phyloP scores from a whole-genome alignment of 2,888 invertebrate species.

The Myathropa florea region DNA sequence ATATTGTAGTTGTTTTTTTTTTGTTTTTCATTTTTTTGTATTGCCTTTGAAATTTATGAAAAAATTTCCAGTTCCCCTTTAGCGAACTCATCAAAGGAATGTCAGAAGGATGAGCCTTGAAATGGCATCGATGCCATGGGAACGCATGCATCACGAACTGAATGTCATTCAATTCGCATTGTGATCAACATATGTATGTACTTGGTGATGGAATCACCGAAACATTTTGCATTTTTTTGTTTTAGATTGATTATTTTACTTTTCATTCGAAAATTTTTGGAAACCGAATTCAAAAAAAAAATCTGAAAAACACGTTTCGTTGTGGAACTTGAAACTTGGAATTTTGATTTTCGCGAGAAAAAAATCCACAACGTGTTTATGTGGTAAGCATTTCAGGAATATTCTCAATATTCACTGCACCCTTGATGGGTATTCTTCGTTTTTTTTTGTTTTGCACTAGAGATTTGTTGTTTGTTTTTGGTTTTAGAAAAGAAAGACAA shows the following conservation, averaged over 20 bases:
- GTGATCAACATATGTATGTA: slow-evolving; percentile 32
- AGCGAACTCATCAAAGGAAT: slow-evolving; percentile 16
- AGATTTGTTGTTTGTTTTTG: background rate
- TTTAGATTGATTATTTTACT: background rate
- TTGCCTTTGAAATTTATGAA: slow-evolving; percentile 31
- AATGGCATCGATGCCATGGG: background rate
- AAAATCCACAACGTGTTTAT: slow-evolving; percentile 53
- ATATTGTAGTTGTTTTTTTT: background rate
- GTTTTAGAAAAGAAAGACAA: slow-evolving; percentile 24
- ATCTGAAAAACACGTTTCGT: background rate
- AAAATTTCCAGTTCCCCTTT: slow-evolving; percentile 8
- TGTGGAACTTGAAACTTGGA: no score
- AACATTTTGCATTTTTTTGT: background rate
- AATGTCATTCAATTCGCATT: slow-evolving; percentile 36
- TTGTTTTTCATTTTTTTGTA: slow-evolving; percentile 23
- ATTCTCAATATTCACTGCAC: slow-evolving; percentile 49
- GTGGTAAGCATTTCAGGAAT: slow-evolving; percentile 12
- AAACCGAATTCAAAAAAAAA: background rate
- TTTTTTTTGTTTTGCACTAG: background rate
- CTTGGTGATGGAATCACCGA: background rate
- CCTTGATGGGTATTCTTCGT: slow-evolving; percentile 7
- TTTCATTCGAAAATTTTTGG: background rate
- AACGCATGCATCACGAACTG: slow-evolving; percentile 25
- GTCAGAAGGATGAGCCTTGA: slow-evolving; percentile 10
- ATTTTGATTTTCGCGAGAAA: no score